Base-by-base conservation (phyloP, 2,888 invertebrate species). In the Psococerastis gibbosa region DNA sequence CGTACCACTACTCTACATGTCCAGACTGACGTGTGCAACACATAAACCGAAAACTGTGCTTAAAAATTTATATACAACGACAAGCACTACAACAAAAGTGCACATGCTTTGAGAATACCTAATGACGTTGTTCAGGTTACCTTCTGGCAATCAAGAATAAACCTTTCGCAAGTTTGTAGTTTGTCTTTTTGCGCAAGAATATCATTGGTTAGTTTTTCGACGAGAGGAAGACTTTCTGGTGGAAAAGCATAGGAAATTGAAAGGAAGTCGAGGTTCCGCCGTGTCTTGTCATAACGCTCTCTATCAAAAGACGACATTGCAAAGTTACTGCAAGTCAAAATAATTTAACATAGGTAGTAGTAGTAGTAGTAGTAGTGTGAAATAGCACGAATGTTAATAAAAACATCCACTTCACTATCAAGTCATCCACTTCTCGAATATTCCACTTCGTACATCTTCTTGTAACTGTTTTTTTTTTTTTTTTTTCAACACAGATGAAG, bases 171-270 rank as follows among this genome's bases (percentile, higher is more conserved):
- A 62, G 85, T 79, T 55, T 83, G 78, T 44, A 89, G 66, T 56
- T 79, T 85, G 51, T 81, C 78, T n/a, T 87, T 89, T 6, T 88
- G 88, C 58, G 82, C 79, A 47, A 88, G 67, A 46, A 91, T 68
- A 63, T 92, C 91, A 35, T 76, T 75, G 43, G 89, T 64, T 46
- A 92, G 60, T 55, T 73, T 75, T 61, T 83, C 79, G 50, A 88
- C 82, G 49, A 92, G 63, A 31, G 83, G 78, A 32, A 88, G 67
- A 35, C 79, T 76, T 49, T 88, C 83, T 11, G 78, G 60, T 0
- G 77, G 75, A 48, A 91, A 65, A 2, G 73, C 65, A 55, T 85
- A 79, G 35, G 70, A 71, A 57, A 88, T 91, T 2, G 91, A 91
- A 49, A 89, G 68, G 47, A 76, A 74, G 61, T 89, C 80, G 32